Evolutionary conservation across 2,113 vertebrate species (phyloP), one percentile per base, ranked within the genome.

Genomic region (Rattus rattus): DNA sequence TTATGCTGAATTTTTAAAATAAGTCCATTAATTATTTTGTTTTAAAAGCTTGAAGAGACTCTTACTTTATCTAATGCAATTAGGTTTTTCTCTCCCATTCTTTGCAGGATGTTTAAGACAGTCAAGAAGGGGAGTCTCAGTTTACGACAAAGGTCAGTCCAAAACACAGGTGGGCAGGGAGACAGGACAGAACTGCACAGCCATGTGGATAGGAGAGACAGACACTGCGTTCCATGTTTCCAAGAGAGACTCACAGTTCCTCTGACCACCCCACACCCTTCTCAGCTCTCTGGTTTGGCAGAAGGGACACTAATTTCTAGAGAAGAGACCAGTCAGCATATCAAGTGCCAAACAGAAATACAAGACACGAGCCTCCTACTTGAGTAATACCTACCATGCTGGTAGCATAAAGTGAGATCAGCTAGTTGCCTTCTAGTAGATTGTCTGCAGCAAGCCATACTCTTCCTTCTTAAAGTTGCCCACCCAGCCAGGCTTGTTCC

Each of bases 141-240:
- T 72, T 49, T 81, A 92, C 24, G 28, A 36, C 19, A 61, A 89
- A 94, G 92, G 20, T 10, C 73, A 86, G 26, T 36, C 85, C 75
- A 59, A 56, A 67, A 67, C 49, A 22, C 0, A 91, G 16, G 20
- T 20, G 4, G 30, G 10, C 10, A 3, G n/a, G 36, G 69, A 16
- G 67, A 61, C 0, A 61, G 16, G 76, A 47, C 12, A 16, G 20
- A 49, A 22, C 26, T 17, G 24, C 30, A 17, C 11, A 72, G 13
- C 12, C 33, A 11, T 3, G 24, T 61, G 56, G 19, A 20, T 4
- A 28, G 12, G 8, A 1, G 7, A 1, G 1, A 7, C 1, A 24
- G 17, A 75, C 1, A 12, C 12, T 24, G 56, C 39, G 8, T 33
- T 83, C 52, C 30, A 39, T 26, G 19, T 80, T 19, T 83, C 61